Conservation (phyloP, 2,888 invertebrate genomes). For the Laothoe populi region DNA sequence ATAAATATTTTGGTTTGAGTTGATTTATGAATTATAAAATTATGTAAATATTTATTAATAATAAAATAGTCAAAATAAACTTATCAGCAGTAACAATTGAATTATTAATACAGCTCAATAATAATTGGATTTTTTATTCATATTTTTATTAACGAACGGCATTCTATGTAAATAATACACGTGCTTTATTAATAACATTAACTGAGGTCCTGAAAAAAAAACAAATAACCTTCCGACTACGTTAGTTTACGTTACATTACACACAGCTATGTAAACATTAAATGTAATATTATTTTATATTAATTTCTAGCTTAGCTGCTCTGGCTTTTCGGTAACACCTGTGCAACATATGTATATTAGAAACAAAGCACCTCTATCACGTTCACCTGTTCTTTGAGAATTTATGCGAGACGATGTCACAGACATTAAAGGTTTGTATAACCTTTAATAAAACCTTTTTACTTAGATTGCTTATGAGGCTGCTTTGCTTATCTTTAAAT, state of each 20-base stretch:
- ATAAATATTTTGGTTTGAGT: too few species aligned
- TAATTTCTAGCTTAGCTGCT: constrained; percentile 29
- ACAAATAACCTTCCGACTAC: constrained; percentile 46
- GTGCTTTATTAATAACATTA: constrained; percentile 52
- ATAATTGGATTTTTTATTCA: too few species aligned
- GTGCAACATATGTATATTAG: not conserved
- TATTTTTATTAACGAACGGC: too few species aligned
- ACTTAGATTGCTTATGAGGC: too few species aligned
- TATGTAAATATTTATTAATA: too few species aligned
- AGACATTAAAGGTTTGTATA: not conserved
- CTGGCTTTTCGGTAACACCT: constrained; percentile 1
- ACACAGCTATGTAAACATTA: constrained; percentile 52
- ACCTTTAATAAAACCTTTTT: too few species aligned
- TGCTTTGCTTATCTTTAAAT: too few species aligned
- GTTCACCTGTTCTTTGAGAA: not conserved
- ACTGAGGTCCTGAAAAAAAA: constrained; percentile 47
- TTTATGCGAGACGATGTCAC: not conserved
- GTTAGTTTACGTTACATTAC: constrained; percentile 55
- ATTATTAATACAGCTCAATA: too few species aligned
- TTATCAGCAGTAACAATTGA: too few species aligned
- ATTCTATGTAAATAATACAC: constrained; percentile 26
- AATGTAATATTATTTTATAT: constrained; percentile 45
- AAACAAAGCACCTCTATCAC: not conserved
- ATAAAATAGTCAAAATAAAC: too few species aligned
- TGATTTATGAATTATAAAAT: too few species aligned